Base-by-base conservation (phyloP, 2,888 invertebrate genomes). In the Pheosia gnoma region DNA sequence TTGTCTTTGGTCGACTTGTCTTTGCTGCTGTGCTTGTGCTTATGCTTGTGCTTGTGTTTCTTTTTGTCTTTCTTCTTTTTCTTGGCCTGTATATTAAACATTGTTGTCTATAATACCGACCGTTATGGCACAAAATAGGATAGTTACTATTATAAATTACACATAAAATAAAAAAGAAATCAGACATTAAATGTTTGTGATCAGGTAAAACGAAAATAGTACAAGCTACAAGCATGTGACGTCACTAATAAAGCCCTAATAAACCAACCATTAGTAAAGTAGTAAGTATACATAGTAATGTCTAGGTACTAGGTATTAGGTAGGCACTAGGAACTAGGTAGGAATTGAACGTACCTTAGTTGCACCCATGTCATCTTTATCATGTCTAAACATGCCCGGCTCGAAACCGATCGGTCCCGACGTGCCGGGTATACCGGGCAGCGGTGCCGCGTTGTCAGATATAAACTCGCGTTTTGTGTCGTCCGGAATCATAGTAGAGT, bases 31-130 rank as follows among this genome's bases (percentile, higher is more conserved):
- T 97, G 97, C 77, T 97, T 98, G 83, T 98, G 97, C 81, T 98
- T 98, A 81, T 98, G 98, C 84, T 98, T 98, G 84, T 98, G 98
- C 84, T 98, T 98, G 88, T 98, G 95, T 80, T 96, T 96, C 78
- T 96, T 96, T 76, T 97, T 96, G 57, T 96, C 96, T 77, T 97
- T 96, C 84, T 96, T 96, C 88, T 96, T 96, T 87, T 96, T 96
- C 87, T 96, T 96, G 5, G 90, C 82, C 93, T 96, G 79, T 11
- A 87, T 78, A 60, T 25, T 51, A 8, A 51, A 7, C 25, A 5
- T 4, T 9, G 43, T 8, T 45, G 25, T 25, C 25, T 25, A 25
- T 25, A 25, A 25, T 25, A 25, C 25, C 25, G 25, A 25, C 25
- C 25, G 2, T 0, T 25, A 2, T 25, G 25, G 25, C 25, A 25